Evolutionary conservation across 2,888 invertebrate genomes (phyloP).

Genomic region (Nemotelus nigrinus): DNA sequence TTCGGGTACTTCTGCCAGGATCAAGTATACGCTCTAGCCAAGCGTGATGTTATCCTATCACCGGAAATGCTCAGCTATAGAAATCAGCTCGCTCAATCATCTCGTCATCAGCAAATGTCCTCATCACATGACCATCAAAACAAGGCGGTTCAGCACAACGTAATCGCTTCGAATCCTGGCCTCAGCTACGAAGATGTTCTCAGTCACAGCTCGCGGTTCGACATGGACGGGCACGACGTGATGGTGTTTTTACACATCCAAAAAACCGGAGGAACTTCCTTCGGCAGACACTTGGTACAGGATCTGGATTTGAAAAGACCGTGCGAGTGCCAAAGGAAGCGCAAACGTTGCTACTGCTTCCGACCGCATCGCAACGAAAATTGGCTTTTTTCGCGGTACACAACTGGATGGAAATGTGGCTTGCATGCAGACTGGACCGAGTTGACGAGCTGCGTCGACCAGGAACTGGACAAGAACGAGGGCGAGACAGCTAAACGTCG

Average conservation of each 20-base stretch:
- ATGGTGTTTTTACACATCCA: constrained; percentile 99
- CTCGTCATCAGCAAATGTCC: constrained; percentile 47
- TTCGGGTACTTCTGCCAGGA: constrained; percentile 92
- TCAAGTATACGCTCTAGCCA: constrained; percentile 81
- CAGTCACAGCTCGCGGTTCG: constrained; percentile 87
- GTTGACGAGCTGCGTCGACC: constrained; percentile 89
- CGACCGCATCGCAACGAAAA: constrained; percentile 91
- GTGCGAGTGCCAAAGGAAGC: constrained; percentile 89
- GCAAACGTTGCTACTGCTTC: constrained; percentile 92
- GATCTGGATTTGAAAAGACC: constrained; percentile 90
- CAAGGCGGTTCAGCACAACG: constrained; percentile 61
- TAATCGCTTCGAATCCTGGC: constrained; percentile 69
- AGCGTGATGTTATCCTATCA: constrained; percentile 71
- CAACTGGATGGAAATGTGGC: constrained; percentile 98
- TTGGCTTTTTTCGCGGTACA: constrained; percentile 97
- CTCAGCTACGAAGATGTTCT: constrained; percentile 88
- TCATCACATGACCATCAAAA: constrained; percentile 54
- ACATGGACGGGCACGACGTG: constrained; percentile 93
- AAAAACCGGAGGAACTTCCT: constrained; percentile 98
- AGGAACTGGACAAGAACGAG: constrained; percentile 90
- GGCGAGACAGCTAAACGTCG: constrained; percentile 82
- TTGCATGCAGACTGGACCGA: constrained; percentile 99
- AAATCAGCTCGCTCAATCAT: constrained; percentile 50
- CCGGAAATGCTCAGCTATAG: constrained; percentile 65
- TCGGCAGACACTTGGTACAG: constrained; percentile 95